Base-by-base conservation (phyloP, 2,113 vertebrate genomes). In the Nerophis ophidion region DNA sequence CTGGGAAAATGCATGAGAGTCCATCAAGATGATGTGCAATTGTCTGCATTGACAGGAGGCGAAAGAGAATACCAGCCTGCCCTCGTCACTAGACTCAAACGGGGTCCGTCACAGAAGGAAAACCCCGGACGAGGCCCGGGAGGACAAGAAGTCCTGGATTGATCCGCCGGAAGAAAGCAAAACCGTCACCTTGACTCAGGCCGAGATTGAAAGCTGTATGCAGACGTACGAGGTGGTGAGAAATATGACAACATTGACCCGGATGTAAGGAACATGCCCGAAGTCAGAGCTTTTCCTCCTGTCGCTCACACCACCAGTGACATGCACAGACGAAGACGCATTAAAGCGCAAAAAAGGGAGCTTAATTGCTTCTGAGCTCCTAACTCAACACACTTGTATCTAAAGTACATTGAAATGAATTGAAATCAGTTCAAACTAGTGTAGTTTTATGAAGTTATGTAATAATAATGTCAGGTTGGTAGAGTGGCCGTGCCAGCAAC, bases 201-300 rank as follows among this genome's bases (percentile, higher is more conserved):
- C 96, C 0, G 95, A 99, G 86, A 90, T 97, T 8, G 96, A 99
- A 82, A 97, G 94, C 88, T 97, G 96, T 57, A 98, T 98, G 96
- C 93, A 93, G 84, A 95, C 92, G 17, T 96, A 97, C 0, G 92
- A 97, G 96, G 97, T 96, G 65, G 77, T 26, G 45, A 16, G 14
- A 16, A 47, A 60, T 26, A 45, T 5, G 0, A 44, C 56, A 44
- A 11, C 12, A 10, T 44, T 12, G 40, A 4, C 40, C 9, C 10
- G 5, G 9, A 51, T 51, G 19, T 40, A n/a, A 8, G 8, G 3
- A 50, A 16, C 9, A 50, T 1, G 48, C 10, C n/a, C 26, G 3
- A 16, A 50, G n/a, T 4, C 10, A 17, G 10, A 19, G 16, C 16
- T 26, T 51, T 26, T 11, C 49, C 26, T 12, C 40, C 40, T 44